A percentile compares a stretch with the other conserved stretches of the same genome.
These are phyloP conservation scores for Halictus ligatus DNA, from an alignment of 2,888 invertebrate species.

Conservation along the genomic window DNA sequence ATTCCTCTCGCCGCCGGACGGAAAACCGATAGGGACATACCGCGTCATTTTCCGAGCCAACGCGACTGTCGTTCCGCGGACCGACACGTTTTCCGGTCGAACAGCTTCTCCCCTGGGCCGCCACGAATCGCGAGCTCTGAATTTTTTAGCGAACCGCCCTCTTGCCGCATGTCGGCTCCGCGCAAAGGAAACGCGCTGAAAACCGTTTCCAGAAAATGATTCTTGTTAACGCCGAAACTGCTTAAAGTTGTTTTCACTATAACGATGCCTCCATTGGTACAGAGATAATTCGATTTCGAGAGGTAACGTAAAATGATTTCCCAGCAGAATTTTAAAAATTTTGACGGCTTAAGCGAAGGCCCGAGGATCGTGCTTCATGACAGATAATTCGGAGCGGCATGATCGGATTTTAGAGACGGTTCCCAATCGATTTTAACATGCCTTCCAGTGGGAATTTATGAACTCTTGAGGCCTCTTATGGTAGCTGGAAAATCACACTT, in stretches of 20 bases:
- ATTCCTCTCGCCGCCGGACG: conserved; percentile 13
- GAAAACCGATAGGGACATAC: conserved; percentile 30
- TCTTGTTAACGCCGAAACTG: no score
- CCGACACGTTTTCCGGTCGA: not conserved
- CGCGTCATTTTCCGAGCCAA: conserved; percentile 6
- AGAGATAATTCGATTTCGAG: no score
- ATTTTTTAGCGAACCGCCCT: not conserved
- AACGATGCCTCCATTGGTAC: no score
- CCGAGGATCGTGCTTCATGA: not conserved
- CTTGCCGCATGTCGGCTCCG: not conserved
- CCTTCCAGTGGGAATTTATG: not conserved
- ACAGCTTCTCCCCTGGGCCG: not conserved
- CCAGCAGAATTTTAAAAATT: not conserved
- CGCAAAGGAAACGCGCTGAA: not conserved
- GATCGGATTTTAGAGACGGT: not conserved
- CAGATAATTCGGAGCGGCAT: not conserved
- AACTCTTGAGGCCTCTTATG: not conserved
- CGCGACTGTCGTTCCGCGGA: conserved; percentile 14
- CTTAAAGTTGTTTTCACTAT: no score
- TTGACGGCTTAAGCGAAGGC: not conserved
- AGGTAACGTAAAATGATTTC: not conserved
- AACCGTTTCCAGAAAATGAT: not conserved
- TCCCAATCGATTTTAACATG: not conserved
- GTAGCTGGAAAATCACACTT: not conserved
- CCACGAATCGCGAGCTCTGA: not conserved